These are phyloP conservation scores for Ditula angustiorana DNA, from an alignment of 2,888 invertebrate genomes.

Conservation along the genomic window DNA sequence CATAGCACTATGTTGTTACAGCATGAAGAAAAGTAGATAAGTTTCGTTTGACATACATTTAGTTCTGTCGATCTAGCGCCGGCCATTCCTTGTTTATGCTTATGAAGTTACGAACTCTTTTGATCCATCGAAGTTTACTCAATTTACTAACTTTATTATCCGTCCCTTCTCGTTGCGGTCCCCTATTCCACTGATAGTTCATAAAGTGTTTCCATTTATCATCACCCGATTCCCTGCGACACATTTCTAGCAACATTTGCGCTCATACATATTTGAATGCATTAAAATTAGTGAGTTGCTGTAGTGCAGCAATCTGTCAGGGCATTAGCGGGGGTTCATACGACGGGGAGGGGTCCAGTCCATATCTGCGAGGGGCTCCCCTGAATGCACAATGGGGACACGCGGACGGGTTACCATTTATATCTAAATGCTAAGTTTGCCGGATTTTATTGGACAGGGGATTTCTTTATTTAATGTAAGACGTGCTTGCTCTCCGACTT, in stretches of 20 bases:
- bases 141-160: background rate
- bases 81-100: too few relatives aligned
- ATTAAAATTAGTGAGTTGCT: conserved; percentile 36
- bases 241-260: conserved; percentile 24
- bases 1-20: too few relatives aligned
- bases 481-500: conserved; percentile 15
- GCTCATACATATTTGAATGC: conserved; percentile 22
- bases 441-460: conserved; percentile 25
- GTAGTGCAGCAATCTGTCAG: conserved; percentile 36
- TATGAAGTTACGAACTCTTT: too few relatives aligned
- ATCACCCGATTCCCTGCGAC: conserved; percentile 16
- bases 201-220: conserved; percentile 19
- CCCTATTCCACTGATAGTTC: conserved; percentile 2
- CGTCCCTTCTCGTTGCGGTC: background rate
- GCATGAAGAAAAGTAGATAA: too few relatives aligned
- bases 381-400: conserved; percentile 12
- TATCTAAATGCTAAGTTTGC: conserved; percentile 31
- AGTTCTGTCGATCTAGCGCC: too few relatives aligned
- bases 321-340: conserved; percentile 30
- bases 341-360: conserved; percentile 17
- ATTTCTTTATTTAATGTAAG: conserved; percentile 32
- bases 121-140: background rate
- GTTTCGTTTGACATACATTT: too few relatives aligned
- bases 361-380: conserved; percentile 14
- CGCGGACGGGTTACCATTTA: conserved; percentile 29